These are phyloP conservation scores for Cosmia trapezina DNA, from an alignment of 2,888 invertebrate species.

Conservation along the genomic window DNA sequence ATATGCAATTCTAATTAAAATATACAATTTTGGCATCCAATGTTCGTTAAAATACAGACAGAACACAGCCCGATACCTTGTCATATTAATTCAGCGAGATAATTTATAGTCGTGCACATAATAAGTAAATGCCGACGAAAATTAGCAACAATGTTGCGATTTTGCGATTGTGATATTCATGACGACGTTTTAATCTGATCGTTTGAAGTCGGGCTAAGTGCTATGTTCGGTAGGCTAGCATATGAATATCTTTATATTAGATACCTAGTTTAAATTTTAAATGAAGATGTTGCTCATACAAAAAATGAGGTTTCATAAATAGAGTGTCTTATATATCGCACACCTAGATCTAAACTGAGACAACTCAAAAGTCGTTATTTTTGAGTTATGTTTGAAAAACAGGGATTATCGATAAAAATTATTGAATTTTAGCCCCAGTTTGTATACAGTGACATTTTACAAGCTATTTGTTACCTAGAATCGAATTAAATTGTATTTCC, in stretches of 20 bases:
- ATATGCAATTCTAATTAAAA: conserved; percentile 44
- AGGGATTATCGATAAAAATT: no score
- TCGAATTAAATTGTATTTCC: no score
- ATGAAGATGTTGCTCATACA: neutral
- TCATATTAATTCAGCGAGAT: conserved; percentile 77
- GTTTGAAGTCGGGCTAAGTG: conserved; percentile 53
- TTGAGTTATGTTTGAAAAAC: no score
- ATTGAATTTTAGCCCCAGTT: no score
- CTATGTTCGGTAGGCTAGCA: conserved; percentile 12
- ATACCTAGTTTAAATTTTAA: neutral
- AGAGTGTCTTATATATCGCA: no score
- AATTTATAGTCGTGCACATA: conserved; percentile 78
- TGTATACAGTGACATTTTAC: no score
- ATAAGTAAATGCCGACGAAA: conserved; percentile 66
- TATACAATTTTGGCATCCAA: conserved; percentile 46
- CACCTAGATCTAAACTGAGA: no score
- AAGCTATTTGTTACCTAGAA: no score
- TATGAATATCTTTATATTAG: neutral
- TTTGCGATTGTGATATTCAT: conserved; percentile 78
- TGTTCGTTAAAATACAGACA: conserved; percentile 42
- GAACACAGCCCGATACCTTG: conserved; percentile 68
- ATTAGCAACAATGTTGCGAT: conserved; percentile 78
- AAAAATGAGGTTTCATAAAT: neutral
- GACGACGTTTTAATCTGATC: conserved; percentile 76
- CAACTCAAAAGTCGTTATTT: no score